Evolutionary conservation across 1,140 invertebrate species (phyloP), one percentile per base, ranked within the genome.

Genomic region (Rhopalosiphum padi): DNA sequence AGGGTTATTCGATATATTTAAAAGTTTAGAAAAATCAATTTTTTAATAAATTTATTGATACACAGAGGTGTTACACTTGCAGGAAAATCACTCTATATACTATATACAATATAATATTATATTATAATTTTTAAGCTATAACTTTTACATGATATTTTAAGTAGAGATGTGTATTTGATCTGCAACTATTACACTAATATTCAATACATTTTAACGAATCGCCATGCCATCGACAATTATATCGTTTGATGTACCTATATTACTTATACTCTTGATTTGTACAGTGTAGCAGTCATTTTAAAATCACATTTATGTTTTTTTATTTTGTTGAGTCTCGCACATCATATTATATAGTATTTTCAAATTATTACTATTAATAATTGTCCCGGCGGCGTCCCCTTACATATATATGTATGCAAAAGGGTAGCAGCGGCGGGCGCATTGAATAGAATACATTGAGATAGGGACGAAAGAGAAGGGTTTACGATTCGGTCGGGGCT

Each of bases 401-500:
- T 53, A 89, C 46, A 46, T 87, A 48, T 87, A n/a, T 87, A 18
- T 87, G 43, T 88, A 55, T 89, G 88, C 35, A 89, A 55, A 89
- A 89, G 88, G 88, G 88, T 89, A 55, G 88, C 35, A 55, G 51
- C 5, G 23, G 51, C n/a, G n/a, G 88, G 48, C 0, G 51, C 35
- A 4, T 55, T 89, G 88, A 89, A 89, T 89, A 55, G 88, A 55
- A 89, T 89, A 89, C 48, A 53, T 89, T 89, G 88, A 25, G 88
- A 89, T 89, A 55, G 48, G 88, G 88, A 55, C 88, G 51, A 55
- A 51, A 55, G 48, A 89, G 88, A 55, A 55, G 88, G 88, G 88
- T 89, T 89, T 89, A 89, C 51, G 23, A 89, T 51, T 89, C 48
- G 48, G 22, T 53, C 87, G 87, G n/a, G 88, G 51, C 4, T 89